Percentiles rank a stretch among this genome's conserved stretches.
These are phyloP conservation scores for Drosophila prosaltans DNA, from an alignment of 1,140 invertebrate genomes.

Conservation along the genomic window DNA sequence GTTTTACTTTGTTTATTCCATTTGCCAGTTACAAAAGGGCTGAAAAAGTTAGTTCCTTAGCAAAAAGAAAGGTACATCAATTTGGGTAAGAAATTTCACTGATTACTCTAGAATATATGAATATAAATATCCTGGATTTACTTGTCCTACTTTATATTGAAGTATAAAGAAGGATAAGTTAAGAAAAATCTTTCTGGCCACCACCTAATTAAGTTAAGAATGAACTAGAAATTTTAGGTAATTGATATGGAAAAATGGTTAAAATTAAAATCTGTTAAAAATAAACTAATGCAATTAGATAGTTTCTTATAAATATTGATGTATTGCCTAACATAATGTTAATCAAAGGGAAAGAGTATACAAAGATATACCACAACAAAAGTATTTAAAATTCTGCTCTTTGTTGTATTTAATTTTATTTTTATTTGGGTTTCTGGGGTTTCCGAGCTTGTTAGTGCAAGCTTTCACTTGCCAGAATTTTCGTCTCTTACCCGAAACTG, in stretches of 20 bases:
- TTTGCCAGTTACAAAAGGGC: slow-evolving; percentile 5
- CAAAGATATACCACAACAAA: slow-evolving; percentile 19
- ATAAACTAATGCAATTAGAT: too few species aligned
- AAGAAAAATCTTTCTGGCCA: too few species aligned
- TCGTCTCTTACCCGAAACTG: slow-evolving; percentile 19
- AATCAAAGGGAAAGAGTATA: slow-evolving; percentile 19
- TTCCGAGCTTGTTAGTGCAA: slow-evolving; percentile 40
- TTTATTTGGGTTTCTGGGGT: slow-evolving; percentile 41
- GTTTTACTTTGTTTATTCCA: slow-evolving; percentile 6
- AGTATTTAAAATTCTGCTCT: slow-evolving; percentile 8
- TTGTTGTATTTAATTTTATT: slow-evolving; percentile 54
- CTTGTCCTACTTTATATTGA: too few species aligned
- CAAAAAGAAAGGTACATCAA: neutral
- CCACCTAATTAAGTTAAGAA: too few species aligned
- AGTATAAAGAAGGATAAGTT: too few species aligned
- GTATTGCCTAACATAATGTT: too few species aligned
- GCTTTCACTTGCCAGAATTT: slow-evolving; percentile 36
- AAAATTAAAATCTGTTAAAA: too few species aligned
- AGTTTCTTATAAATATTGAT: too few species aligned
- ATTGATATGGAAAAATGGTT: too few species aligned
- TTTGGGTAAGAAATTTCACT: too few species aligned
- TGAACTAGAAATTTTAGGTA: too few species aligned
- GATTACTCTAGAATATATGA: too few species aligned
- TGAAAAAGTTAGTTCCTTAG: neutral
- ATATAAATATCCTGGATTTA: neutral